These are phyloP conservation scores for Xyrauchen texanus DNA, from an alignment of 2,113 vertebrate genomes.

Conservation along the genomic window DNA sequence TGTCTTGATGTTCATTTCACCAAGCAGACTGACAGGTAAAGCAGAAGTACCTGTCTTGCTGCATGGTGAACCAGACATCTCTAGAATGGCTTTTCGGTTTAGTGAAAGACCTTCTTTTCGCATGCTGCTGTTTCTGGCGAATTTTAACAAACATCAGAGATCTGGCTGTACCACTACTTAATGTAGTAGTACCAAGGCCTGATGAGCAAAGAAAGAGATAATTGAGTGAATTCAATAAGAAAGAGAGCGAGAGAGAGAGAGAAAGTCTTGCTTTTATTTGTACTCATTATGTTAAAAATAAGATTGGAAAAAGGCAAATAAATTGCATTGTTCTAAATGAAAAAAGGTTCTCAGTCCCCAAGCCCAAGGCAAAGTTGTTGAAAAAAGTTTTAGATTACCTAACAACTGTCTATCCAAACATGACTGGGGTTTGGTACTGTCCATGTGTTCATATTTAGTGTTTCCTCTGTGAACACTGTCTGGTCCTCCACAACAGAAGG, in stretches of 20 bases:
- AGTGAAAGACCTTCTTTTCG: constrained; percentile 56
- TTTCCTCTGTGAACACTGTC: constrained; percentile 23
- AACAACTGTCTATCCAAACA: constrained; percentile 45
- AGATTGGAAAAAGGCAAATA: too few species aligned
- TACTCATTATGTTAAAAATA: too few species aligned
- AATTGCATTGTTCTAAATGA: too few species aligned
- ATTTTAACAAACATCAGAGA: constrained; percentile 76
- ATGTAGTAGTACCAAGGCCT: constrained; percentile 4
- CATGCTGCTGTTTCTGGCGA: constrained; percentile 64
- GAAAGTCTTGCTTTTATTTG: not conserved
- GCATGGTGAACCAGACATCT: constrained; percentile 75
- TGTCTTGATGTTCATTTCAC: not conserved
- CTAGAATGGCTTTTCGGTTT: constrained; percentile 51
- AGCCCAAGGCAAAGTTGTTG: too few species aligned
- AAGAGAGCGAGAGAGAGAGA: not conserved
- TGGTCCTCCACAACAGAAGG: constrained; percentile 71
- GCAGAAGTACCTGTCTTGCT: constrained; percentile 70
- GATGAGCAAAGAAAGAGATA: not conserved
- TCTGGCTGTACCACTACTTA: constrained; percentile 55
- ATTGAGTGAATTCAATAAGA: not conserved
- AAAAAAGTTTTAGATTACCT: constrained; percentile 50
- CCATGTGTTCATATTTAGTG: not conserved
- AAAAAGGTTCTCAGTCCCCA: too few species aligned
- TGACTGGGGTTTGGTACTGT: constrained; percentile 9
- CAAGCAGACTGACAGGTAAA: too few species aligned